Base-by-base conservation (phyloP, 2,888 invertebrate species). In the Dicranocentrus wangi region DNA sequence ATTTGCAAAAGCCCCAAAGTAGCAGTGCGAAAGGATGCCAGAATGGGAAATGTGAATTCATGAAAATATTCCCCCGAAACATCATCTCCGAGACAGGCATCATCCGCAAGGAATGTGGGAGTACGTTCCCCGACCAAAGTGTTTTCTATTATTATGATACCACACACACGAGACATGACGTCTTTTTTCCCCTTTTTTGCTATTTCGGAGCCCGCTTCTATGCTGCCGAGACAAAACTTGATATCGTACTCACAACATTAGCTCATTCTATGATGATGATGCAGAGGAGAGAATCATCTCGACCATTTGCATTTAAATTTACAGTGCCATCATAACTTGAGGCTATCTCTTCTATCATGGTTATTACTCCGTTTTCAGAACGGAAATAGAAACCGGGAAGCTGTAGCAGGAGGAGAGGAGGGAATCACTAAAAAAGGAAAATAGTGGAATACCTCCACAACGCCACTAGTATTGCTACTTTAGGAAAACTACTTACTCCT, bases 221-320 rank as follows among this genome's bases (percentile, higher is more conserved):
- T 15, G 15, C 55, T 47, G 47, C 17, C 47, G 39, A 13, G 5
- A 47, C 17, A 47, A n/a, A 19, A 55, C 23, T n/a, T n/a, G n/a
- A n/a, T n/a, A n/a, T n/a, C n/a, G n/a, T n/a, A n/a, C n/a, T n/a
- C 55, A 55, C 39, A 65, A 66, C 69, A 69, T 66, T 66, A 66
- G 66, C 66, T 28, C 69, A 53, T 53, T 32, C 61, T 25, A 60
- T 69, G 71, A 75, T 66, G 61, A 77, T 58, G 39, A 32, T 81
- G 53, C 32, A 58, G 39, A 58, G 15, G 70, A 42, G 69, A 65
- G 63, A 76, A 77, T 82, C 77, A 79, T 83, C 81, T 79, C 78
- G 32, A 85, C 85, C 84, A 85, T 85, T 85, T 84, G 77, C 82
- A 85, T 85, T 84, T 73, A 85, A 84, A 85, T 85, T 82, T 84